Conservation (phyloP, 2,888 invertebrate genomes). For the Epinotia nisella region DNA sequence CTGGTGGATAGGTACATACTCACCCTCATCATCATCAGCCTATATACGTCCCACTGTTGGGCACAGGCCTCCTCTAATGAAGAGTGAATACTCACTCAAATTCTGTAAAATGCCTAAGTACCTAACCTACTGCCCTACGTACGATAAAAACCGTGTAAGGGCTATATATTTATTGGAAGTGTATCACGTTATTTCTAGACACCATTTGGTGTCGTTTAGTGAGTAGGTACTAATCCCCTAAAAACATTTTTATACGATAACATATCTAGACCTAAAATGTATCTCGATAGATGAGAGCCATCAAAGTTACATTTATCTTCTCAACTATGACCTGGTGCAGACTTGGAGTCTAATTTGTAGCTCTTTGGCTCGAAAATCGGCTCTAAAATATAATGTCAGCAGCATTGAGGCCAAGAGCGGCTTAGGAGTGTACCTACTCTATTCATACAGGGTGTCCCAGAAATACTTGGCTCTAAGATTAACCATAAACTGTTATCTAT, state of each 20-base stretch:
- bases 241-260: slow-evolving; percentile 1
- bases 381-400: slow-evolving; percentile 6
- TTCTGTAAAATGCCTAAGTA: background rate
- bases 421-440: background rate
- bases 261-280: slow-evolving; percentile 2
- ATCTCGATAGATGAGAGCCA: background rate
- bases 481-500: no score
- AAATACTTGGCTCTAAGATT: no score
- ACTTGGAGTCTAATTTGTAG: slow-evolving; percentile 26
- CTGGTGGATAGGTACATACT: no score
- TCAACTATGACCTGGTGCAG: slow-evolving; percentile 16
- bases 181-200: background rate
- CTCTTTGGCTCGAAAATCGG: slow-evolving; percentile 1
- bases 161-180: background rate
- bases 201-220: background rate
- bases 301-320: slow-evolving; percentile 24
- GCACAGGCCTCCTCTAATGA: no score
- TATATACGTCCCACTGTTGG: no score
- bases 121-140: background rate
- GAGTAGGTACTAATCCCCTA: background rate
- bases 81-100: background rate
- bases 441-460: no score
- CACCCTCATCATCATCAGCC: no score
- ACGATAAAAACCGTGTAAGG: no score
- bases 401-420: background rate